Evolutionary conservation across 2,113 vertebrate genomes (phyloP).

Genomic region (Edolisoma coerulescens): DNA sequence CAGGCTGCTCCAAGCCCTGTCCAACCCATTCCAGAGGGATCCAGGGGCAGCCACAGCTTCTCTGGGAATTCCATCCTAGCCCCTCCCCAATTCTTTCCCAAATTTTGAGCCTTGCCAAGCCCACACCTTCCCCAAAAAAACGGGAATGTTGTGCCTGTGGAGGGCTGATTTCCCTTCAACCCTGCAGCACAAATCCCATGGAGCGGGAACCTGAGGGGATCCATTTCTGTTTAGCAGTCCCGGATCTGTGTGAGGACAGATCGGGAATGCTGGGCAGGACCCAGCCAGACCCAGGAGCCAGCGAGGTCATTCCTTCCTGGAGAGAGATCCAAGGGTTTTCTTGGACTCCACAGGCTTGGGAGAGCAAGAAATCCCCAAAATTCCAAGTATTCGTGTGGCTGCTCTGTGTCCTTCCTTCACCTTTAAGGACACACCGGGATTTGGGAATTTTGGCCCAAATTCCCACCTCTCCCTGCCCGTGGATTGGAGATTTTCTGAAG

Average conservation of each 20-base stretch:
- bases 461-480: rapidly evolving
- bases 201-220: not conserved
- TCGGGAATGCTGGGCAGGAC: not conserved
- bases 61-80: not conserved
- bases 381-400: not conserved
- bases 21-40: not conserved
- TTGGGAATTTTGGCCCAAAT: not conserved
- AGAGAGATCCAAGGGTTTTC: not conserved
- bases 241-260: rapidly evolving
- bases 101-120: not conserved
- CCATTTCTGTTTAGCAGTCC: not conserved
- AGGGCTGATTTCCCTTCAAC: not conserved
- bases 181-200: not conserved
- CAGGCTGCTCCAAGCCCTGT: not conserved
- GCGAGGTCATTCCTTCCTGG: not conserved
- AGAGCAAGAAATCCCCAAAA: not conserved
- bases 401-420: not conserved
- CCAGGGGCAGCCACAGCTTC: not conserved
- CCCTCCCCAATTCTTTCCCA: not conserved
- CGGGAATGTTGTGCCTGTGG: rapidly evolving
- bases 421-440: rapidly evolving
- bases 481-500: not conserved
- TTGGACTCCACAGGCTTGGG: not conserved
- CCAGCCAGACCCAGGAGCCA: not conserved
- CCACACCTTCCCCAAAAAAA: not conserved